Conservation (phyloP, 1,140 invertebrate species). For the Anastrepha ludens region DNA sequence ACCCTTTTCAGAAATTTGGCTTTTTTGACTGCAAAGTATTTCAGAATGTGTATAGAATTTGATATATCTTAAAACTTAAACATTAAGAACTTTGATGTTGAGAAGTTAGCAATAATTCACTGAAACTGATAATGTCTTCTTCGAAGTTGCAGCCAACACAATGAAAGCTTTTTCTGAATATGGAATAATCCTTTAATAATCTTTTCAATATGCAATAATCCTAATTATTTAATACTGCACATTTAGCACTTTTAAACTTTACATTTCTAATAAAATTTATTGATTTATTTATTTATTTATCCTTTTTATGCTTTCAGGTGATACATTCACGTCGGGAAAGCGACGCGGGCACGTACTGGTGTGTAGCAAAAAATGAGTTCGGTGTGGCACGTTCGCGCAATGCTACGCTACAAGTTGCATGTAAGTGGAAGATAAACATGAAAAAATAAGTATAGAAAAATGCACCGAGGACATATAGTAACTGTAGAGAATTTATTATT, state of each 20-base stretch:
- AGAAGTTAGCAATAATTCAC: too few relatives aligned
- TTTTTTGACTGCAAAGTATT: too few relatives aligned
- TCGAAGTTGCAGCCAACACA: too few relatives aligned
- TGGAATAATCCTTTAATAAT: too few relatives aligned
- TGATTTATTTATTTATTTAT: neutral
- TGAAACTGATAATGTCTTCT: too few relatives aligned
- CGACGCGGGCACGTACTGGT: conserved; percentile 91
- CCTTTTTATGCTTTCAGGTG: conserved; percentile 62
- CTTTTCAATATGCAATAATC: too few relatives aligned
- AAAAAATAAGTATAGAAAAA: neutral
- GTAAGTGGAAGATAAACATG: conserved; percentile 76
- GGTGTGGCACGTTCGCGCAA: conserved; percentile 87
- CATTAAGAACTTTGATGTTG: too few relatives aligned
- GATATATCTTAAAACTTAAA: too few relatives aligned
- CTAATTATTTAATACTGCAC: neutral
- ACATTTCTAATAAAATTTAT: neutral
- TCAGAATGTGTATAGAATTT: too few relatives aligned
- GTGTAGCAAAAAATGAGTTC: conserved; percentile 87
- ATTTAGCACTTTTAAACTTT: neutral
- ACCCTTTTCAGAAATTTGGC: too few relatives aligned
- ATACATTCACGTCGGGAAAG: conserved; percentile 77
- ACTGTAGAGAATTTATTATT: too few relatives aligned
- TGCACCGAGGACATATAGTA: neutral
- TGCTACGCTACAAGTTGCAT: conserved; percentile 89
- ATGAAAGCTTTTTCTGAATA: too few relatives aligned